Evolutionary conservation across 35 echinoderm and acorn worm genomes (phyloP), one percentile per base, ranked within the genome.

Genomic region (Strongylocentrotus purpuratus): DNA sequence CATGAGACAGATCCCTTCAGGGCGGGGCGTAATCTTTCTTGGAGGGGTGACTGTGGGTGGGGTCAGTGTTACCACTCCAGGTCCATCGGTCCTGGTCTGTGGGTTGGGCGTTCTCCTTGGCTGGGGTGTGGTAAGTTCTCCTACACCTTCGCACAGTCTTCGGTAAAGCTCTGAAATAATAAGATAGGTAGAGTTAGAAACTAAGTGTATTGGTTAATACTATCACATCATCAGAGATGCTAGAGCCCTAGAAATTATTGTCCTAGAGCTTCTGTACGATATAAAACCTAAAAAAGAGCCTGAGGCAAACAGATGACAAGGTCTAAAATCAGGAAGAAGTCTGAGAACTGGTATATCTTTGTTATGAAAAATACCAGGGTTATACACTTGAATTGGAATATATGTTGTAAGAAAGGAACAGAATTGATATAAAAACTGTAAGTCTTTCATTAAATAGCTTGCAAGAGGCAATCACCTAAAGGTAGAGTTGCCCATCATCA

Each of bases 1-100:
- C 71, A 61, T 58, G 20, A 94, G 95, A 85, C 97, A 97, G 55
- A 94, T 94, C 18, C 86, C 46, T 35, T 70, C 20, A 13, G 35
- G 45, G 28, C 32, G 95, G 59, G 22, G 88, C 7, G 61, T 65
- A 32, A 89, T 28, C 20, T 89, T 89, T 5, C 3, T 33, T 46
- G 78, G 92, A 35, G 46, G 6, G 70, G 70, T 28, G 94, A 85
- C 70, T n/a, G 94, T 45, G 17, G 28, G 25, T 6, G 31, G 31
- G 28, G 31, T 14, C 47, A 94, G 25, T 5, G 31, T 33, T 9
- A 58, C 32, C 31, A 94, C 31, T 0, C 47, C 45, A 78, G 65
- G 65, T 25, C 65, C 3, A 22, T 78, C 65, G 25, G 65, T 78
- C 65, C 22, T 78, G 65, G 65, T 78, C 28, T 78, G 65, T 7